phyloP scores from a whole-genome alignment of 2,797 vertebrate genomes.

The Rhinella marina region DNA sequence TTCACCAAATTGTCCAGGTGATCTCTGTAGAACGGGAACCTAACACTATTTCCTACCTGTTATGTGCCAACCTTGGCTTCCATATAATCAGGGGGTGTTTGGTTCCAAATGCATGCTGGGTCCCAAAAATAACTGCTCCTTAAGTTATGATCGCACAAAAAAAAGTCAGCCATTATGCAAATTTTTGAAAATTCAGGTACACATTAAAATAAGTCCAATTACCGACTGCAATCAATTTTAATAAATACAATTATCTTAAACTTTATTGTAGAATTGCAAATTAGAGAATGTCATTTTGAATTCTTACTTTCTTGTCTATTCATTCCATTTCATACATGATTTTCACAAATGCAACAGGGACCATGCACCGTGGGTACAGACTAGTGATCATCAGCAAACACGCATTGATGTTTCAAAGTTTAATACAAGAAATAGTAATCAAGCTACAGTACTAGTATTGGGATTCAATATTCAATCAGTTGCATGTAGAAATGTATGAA shows the following conservation, averaged over 20 bases:
- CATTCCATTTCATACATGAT: constrained; percentile 32
- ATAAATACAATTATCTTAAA: background rate
- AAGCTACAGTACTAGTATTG: constrained; percentile 45
- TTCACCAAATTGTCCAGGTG: no score
- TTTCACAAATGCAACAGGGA: constrained; percentile 15
- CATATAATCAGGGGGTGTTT: no score
- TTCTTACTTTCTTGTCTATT: background rate
- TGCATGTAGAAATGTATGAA: constrained; percentile 47
- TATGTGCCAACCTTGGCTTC: no score
- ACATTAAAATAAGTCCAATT: background rate
- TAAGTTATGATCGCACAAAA: no score
- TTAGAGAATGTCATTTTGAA: background rate
- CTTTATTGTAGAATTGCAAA: background rate
- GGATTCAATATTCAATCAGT: constrained; percentile 62
- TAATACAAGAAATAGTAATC: constrained; percentile 49
- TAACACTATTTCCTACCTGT: no score
- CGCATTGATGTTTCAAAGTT: constrained; percentile 44
- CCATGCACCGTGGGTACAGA: background rate
- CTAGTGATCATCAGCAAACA: constrained; percentile 37
- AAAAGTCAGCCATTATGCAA: no score
- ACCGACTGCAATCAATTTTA: background rate
- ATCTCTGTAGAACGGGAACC: no score
- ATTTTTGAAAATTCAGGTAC: no score
- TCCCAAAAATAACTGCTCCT: no score
- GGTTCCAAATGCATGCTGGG: no score